Percentiles rank a stretch among this genome's conserved stretches.
Evolutionary conservation across 23 tunicate species (phyloP).

Genomic region (Trididemnum nubilum): DNA sequence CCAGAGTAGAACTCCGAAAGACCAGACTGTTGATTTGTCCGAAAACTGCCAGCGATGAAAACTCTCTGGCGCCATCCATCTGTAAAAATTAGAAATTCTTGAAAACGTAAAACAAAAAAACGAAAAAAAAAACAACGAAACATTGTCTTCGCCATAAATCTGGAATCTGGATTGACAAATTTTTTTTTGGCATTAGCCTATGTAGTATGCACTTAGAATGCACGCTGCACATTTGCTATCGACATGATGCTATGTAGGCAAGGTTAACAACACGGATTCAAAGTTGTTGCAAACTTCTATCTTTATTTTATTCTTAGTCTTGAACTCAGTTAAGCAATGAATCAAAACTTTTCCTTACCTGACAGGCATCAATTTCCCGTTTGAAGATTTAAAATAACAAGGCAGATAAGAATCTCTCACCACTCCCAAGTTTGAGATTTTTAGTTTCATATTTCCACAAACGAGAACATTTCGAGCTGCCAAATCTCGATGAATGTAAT

Average conservation of each 20-base stretch:
- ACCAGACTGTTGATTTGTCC: conserved; percentile 77
- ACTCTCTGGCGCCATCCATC: conserved; percentile 97
- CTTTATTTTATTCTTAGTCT: too few species aligned
- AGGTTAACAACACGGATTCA: too few species aligned
- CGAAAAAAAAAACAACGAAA: too few species aligned
- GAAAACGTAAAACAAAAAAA: too few species aligned
- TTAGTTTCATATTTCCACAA: conserved; percentile 82
- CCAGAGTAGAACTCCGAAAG: conserved; percentile 89
- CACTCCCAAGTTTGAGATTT: conserved; percentile 80
- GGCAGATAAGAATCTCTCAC: conserved; percentile 86
- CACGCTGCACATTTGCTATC: too few species aligned
- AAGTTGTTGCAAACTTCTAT: too few species aligned
- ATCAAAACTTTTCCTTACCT: conserved; percentile 67
- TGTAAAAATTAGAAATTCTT: conserved; percentile 17
- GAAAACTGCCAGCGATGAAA: conserved; percentile 66
- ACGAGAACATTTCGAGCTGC: conserved; percentile 87
- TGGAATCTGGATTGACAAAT: too few species aligned
- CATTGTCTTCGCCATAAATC: too few species aligned
- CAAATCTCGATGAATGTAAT: conserved; percentile 87
- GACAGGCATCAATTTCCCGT: conserved; percentile 80
- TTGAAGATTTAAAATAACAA: conserved; percentile 75
- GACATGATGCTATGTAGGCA: too few species aligned
- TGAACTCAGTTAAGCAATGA: too few species aligned
- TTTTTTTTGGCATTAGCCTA: too few species aligned
- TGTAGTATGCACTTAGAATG: too few species aligned